Evolutionary conservation across 2,888 invertebrate genomes (phyloP).

Genomic region (Catocala nupta): DNA sequence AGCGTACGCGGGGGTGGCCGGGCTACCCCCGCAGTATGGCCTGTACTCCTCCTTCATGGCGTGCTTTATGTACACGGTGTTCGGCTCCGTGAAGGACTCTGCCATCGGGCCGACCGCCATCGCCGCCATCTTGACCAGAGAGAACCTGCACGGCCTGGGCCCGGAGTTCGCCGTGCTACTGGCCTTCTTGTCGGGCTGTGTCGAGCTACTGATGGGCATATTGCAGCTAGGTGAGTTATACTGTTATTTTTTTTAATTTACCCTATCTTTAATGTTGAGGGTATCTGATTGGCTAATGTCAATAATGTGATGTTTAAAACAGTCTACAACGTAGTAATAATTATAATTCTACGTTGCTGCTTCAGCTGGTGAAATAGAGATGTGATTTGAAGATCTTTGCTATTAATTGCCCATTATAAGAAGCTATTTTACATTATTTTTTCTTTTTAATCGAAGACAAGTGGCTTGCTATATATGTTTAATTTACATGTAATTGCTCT

Average conservation of each 20-base stretch:
- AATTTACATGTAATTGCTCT: no score
- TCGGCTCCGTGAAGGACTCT: conserved; percentile 91
- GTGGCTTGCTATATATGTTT: no score
- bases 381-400: no score
- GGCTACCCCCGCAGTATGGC: conserved; percentile 92
- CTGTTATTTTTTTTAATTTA: not conserved
- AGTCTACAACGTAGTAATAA: no score
- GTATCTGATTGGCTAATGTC: no score
- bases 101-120: conserved; percentile 96
- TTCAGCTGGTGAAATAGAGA: no score
- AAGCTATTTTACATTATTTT: no score
- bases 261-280: no score
- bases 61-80: conserved; percentile 95
- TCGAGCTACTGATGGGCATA: conserved; percentile 91
- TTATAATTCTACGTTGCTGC: no score
- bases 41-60: conserved; percentile 98
- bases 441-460: no score
- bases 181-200: conserved; percentile 90
- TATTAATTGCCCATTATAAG: no score
- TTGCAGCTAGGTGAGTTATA: conserved; percentile 89
- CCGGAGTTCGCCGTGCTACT: conserved; percentile 91
- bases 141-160: conserved; percentile 90
- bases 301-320: no score
- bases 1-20: conserved; percentile 93
- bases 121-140: conserved; percentile 92